These are phyloP conservation scores for Agonum fuliginosum DNA, from an alignment of 2,888 invertebrate species.

Conservation along the genomic window DNA sequence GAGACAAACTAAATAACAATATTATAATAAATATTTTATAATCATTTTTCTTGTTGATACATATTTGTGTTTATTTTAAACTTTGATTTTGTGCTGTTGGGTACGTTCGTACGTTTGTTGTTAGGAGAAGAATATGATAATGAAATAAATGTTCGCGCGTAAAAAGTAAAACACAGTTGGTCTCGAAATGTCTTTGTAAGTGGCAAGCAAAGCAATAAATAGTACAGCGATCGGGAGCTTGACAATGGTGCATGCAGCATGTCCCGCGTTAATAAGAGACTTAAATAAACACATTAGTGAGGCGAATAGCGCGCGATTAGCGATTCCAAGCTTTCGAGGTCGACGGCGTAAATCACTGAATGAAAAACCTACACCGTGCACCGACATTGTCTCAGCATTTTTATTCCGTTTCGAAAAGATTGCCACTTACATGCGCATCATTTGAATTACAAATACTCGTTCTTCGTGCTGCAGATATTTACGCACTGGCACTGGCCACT, in stretches of 20 bases:
- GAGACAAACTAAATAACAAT: no score
- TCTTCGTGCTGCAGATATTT: constrained; percentile 26
- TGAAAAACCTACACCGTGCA: constrained; percentile 27
- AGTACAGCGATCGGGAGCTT: background rate
- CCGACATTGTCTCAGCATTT: constrained; percentile 43
- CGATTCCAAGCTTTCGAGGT: constrained; percentile 42
- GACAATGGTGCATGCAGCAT: constrained; percentile 30
- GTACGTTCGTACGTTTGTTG: no score
- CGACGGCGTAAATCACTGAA: constrained; percentile 40
- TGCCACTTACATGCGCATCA: constrained; percentile 34
- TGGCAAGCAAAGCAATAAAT: background rate
- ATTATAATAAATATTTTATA: no score
- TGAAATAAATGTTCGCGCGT: no score
- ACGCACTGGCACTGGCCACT: no score
- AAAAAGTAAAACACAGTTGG: no score
- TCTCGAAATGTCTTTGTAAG: no score
- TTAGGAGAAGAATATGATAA: no score
- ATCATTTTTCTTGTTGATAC: no score
- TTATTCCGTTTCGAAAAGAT: constrained; percentile 34
- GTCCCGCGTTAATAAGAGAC: constrained; percentile 49
- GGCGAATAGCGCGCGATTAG: constrained; percentile 36
- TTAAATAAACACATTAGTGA: constrained; percentile 57
- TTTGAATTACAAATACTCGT: constrained; percentile 54
- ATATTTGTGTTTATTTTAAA: no score
- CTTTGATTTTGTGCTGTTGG: no score